Base-by-base conservation (phyloP, 1,140 invertebrate genomes). In the Hormaphis cornu region DNA sequence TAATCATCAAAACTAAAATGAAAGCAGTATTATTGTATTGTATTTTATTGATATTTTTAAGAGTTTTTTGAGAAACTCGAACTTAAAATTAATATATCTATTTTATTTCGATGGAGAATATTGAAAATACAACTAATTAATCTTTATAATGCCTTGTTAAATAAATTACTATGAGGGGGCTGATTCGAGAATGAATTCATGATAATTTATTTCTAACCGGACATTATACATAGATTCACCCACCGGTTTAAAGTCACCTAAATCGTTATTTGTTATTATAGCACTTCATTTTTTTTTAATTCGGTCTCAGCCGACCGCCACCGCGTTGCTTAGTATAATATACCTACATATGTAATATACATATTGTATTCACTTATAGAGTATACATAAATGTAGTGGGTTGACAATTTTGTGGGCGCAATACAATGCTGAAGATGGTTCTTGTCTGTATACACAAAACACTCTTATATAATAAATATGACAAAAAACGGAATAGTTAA, bases 191-290 rank as follows among this genome's bases (percentile, higher is more conserved):
- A n/a, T 66, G 40, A 33, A 66, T n/a, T 48, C 44, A 66, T 66
- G 33, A 48, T 14, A 48, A 48, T 46, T 46, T 46, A 44, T 63
- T 58, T 40, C 7, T 16, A 63, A 22, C 46, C 16, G 3, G 4
- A 48, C n/a, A 44, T 28, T 48, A 30, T n/a, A 35, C 22, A 66
- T 22, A 30, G 33, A 12, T 66, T 66, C 61, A 66, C 61, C 61
- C 28, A 66, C 44, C 20, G n/a, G 28, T 66, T 63, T 28, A 28
- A 66, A 66, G 10, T 22, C 24, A 44, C 20, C 3, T 61, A 9
- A 40, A 24, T 26, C 61, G 44, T 66, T 40, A 44, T 61, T 61
- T 30, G n/a, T 66, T 50, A 66, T 48, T 28, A 46, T 44, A 9
- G 14, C n/a, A 1, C 30, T 28, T 66, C 16, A 66, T 35, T 48